These are phyloP conservation scores for Spea hammondii DNA, from an alignment of 2,797 vertebrate genomes.

Conservation along the genomic window DNA sequence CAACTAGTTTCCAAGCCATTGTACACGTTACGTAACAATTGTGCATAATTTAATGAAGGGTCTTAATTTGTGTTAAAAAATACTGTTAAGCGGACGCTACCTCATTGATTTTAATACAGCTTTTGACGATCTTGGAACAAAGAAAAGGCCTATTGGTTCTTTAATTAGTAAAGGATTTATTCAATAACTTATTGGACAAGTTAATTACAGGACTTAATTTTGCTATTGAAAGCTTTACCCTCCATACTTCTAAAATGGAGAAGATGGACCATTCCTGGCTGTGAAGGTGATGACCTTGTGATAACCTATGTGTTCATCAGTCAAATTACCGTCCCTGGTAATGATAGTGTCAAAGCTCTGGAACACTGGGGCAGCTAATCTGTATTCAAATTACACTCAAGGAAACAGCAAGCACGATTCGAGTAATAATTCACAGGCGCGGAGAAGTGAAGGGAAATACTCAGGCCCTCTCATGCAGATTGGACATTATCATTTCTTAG, in stretches of 20 bases:
- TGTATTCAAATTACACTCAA: constrained; percentile 90
- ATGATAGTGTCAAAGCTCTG: constrained; percentile 82
- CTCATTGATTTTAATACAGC: constrained; percentile 71
- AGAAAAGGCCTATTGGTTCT: constrained; percentile 67
- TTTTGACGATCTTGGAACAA: constrained; percentile 65
- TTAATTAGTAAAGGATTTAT: constrained; percentile 86
- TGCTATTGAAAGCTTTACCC: constrained; percentile 74
- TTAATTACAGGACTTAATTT: constrained; percentile 90
- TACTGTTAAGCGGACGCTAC: constrained; percentile 63
- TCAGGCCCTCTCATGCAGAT: constrained; percentile 72
- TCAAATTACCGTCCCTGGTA: constrained; percentile 86
- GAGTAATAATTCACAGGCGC: constrained; percentile 81
- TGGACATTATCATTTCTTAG: constrained; percentile 83
- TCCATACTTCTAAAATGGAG: constrained; percentile 68
- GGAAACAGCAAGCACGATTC: constrained; percentile 72
- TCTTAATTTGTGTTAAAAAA: constrained; percentile 61
- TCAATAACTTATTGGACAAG: constrained; percentile 82
- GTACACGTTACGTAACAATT: constrained; percentile 51
- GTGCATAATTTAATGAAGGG: constrained; percentile 63
- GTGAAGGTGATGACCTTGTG: constrained; percentile 86
- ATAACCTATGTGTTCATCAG: constrained; percentile 89
- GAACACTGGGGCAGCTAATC: constrained; percentile 86
- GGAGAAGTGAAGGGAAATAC: constrained; percentile 69
- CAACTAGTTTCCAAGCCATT: constrained; percentile 56
- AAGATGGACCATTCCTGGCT: constrained; percentile 64